Base-by-base conservation (phyloP, 2,797 vertebrate species). In the Hydrolagus colliei region DNA sequence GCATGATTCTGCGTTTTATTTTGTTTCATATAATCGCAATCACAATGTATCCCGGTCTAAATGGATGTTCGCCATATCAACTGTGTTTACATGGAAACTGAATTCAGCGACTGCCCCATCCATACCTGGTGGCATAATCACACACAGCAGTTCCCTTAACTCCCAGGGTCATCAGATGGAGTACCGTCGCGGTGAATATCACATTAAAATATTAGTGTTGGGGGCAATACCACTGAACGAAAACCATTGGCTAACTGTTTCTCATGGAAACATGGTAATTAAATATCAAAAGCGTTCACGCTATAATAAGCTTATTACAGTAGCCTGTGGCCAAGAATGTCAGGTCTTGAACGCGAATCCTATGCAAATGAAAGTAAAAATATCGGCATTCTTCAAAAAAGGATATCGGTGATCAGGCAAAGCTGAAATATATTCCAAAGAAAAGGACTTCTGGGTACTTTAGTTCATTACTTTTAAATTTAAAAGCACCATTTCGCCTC, bases 301-400 rank as follows among this genome's bases (percentile, higher is more conserved):
- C 89, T 89, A 86, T 27, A 88, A 76, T 88, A 59, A 87, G 89
- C 88, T 92, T 90, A 85, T 86, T 87, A 22, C 14, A 4, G 86
- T 72, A 73, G 88, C 89, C 90, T 75, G 86, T 87, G 88, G 89
- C 87, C 86, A 71, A 86, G 74, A 72, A 86, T 73, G 71, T 73
- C 7, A 20, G 68, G 11, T 67, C 63, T 85, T 67, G n/a, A 41
- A 85, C 27, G 68, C 16, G 52, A 72, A 85, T 72, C 27, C 11
- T 32, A 61, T n/a, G 8, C 11, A 62, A 73, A 73, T 32, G 59
- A 73, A 74, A 11, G 52, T 76, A 52, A 2, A 76, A 1, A 41
- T 18, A 59, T 2, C 41, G 7, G 9, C 6, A 76, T 3, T n/a
- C 7, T 10, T 72, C 71, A 72, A 76, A 68, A 63, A 84, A 84